Base-by-base conservation (phyloP, 2,888 invertebrate genomes). In the Amblyjoppa fuscipennis region DNA sequence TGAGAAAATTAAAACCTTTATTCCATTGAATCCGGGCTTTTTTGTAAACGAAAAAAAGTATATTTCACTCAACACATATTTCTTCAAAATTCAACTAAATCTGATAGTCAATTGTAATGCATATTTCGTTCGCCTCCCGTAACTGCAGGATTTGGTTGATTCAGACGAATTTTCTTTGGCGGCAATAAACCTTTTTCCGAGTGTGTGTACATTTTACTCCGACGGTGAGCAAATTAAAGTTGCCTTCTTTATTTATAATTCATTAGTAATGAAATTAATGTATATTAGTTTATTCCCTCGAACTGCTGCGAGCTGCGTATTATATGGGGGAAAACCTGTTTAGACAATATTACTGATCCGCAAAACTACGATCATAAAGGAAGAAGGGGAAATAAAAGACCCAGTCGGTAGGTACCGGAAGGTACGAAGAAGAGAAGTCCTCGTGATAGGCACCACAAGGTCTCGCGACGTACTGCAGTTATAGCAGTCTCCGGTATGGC, bases 351-450 rank as follows among this genome's bases (percentile, higher is more conserved):
- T 70, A 71, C 75, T 25, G 66, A 38, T n/a, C 56, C 64, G 51
- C 64, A 79, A 78, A 59, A 71, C 59, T 71, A 79, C 75, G 75
- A 49, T 75, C 34, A 73, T 73, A 68, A 85, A 78, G 38, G 51
- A 74, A 53, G 28, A 53, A 20, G 13, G 45, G 49, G 25, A 11
- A 28, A 69, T 3, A 45, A 49, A 69, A 13, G 71, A 34, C 61
- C 28, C 20, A 34, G 49, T 71, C 59, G 73, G 81, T 34, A 76
- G 79, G 82, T 68, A 83, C 85, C 53, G 80, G 51, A 66, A 83
- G 83, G 85, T 85, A 85, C 83, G 74, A 83, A 74, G 84, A 81
- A 71, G 77, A 84, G 78, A 74, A 82, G 76, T 80, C 68, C 76
- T 71, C 79, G 76, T 66, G 75, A 66, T 66, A 53, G 68, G 76